A percentile compares a stretch with the other conserved stretches of the same genome.
phyloP scores from a whole-genome alignment of 2,888 invertebrate genomes.

The Calliphora vomitoria region DNA sequence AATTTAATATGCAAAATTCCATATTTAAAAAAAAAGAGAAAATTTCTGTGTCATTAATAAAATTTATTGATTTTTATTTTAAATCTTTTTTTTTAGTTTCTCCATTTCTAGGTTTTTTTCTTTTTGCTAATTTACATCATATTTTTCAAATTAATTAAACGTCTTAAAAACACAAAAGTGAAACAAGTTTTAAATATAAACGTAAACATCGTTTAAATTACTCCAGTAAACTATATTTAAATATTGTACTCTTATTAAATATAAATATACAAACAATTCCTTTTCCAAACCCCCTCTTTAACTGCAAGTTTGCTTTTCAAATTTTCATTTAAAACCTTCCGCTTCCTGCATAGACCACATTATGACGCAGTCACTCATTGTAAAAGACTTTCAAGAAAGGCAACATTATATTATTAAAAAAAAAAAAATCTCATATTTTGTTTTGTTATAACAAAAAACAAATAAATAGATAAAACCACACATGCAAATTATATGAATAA shows the following conservation, averaged over 20 bases:
- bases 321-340: conserved; percentile 51
- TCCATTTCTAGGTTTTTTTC: background rate
- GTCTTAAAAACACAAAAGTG: background rate
- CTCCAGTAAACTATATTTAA: conserved; percentile 49
- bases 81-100: background rate
- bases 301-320: conserved; percentile 9
- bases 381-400: conserved; percentile 10
- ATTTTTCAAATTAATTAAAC: background rate
- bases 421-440: background rate
- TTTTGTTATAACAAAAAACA: conserved; percentile 3
- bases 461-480: conserved; percentile 19
- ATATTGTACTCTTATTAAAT: background rate
- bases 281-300: background rate
- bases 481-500: conserved; percentile 22
- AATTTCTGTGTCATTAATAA: background rate
- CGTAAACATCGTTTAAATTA: background rate
- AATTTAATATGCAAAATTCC: conserved; percentile 29
- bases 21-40: conserved; percentile 35
- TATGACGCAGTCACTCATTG: conserved; percentile 23
- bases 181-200: background rate
- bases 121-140: background rate
- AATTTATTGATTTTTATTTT: background rate
- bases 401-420: background rate
- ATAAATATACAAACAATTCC: background rate
- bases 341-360: conserved; percentile 63